Evolutionary conservation across 2,888 invertebrate species (phyloP), one percentile per base, ranked within the genome.

Genomic region (Chelonus formosanus): DNA sequence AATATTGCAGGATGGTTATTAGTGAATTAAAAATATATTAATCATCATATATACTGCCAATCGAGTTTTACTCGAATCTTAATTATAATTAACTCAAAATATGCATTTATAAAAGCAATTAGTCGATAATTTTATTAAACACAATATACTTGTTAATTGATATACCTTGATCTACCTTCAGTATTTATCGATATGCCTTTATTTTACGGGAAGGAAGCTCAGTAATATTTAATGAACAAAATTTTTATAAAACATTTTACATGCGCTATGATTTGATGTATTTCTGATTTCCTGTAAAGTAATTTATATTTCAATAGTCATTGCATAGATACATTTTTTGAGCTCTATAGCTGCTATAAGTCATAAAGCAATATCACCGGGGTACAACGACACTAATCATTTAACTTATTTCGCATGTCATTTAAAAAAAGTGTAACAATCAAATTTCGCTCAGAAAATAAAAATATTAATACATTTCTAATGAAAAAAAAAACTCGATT

Each of bases 381-480:
- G 76, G 77, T 78, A 79, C 76, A 79, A 79, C 73, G 20, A 20
- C 75, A 74, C 78, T 79, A 81, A 81, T 79, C 78, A 81, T 71
- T 73, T 74, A 74, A 73, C 50, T 47, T 57, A 43, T 44, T 63
- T 58, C 31, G 58, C 60, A 57, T 48, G 43, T 54, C 59, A 61
- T 64, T 66, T 65, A 59, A 52, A 40, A 59, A 52, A 40, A 67
- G 48, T 62, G 67, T 57, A 60, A 79, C 78, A 81, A 81, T 81
- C 81, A 81, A 81, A 81, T 74, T 74, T 76, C 78, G 80, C 79
- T 81, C 79, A 78, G 79, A 72, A 35, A 67, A 74, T 58, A 71
- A 72, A 76, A 75, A 79, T 48, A 57, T 32, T 40, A 64, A 59
- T 65, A 50, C 45, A 34, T 65, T 65, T 62, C 65, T 52, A 59